phyloP scores from a whole-genome alignment of 2,888 invertebrate species.

The Yponomeuta cagnagella region DNA sequence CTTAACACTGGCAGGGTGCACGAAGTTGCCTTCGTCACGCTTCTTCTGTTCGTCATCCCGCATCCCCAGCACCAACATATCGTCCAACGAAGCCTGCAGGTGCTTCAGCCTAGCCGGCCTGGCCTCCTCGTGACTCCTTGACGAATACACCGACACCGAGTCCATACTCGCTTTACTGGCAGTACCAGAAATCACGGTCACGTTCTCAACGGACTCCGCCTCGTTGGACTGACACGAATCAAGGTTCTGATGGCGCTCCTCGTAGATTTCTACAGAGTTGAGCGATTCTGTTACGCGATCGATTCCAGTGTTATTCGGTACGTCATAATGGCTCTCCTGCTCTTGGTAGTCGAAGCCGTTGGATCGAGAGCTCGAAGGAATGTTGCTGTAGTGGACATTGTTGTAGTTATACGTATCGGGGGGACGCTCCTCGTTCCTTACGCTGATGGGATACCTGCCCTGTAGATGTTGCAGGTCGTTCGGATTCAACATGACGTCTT shows the following conservation, averaged over 20 bases:
- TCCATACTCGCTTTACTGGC: conserved; percentile 64
- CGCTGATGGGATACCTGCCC: conserved; percentile 27
- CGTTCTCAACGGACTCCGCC: conserved; percentile 73
- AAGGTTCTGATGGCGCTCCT: conserved; percentile 45
- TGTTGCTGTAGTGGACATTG: conserved; percentile 48
- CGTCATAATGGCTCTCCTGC: conserved; percentile 61
- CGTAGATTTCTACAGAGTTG: conserved; percentile 63
- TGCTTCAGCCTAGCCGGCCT: conserved; percentile 46
- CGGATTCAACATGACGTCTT: conserved; percentile 57
- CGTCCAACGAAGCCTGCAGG: conserved; percentile 74
- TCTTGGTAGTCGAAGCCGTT: conserved; percentile 68
- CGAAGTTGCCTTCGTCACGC: conserved; percentile 59
- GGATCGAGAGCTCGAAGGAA: conserved; percentile 46
- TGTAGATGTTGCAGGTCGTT: conserved; percentile 51
- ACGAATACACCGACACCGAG: conserved; percentile 76
- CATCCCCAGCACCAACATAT: conserved; percentile 71
- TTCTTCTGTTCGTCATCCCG: conserved; percentile 37
- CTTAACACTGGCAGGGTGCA: conserved; percentile 61
- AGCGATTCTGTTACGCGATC: conserved; percentile 53
- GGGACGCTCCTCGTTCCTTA: conserved; percentile 8
- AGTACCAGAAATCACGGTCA: conserved; percentile 60
- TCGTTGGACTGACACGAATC: conserved; percentile 53
- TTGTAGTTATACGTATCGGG: conserved; percentile 70
- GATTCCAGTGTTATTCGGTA: conserved; percentile 39
- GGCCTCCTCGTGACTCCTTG: conserved; percentile 73